A percentile compares a stretch with the other conserved stretches of the same genome.
Evolutionary conservation across 1,140 invertebrate genomes (phyloP).

Genomic region (Drosophila bocki): DNA sequence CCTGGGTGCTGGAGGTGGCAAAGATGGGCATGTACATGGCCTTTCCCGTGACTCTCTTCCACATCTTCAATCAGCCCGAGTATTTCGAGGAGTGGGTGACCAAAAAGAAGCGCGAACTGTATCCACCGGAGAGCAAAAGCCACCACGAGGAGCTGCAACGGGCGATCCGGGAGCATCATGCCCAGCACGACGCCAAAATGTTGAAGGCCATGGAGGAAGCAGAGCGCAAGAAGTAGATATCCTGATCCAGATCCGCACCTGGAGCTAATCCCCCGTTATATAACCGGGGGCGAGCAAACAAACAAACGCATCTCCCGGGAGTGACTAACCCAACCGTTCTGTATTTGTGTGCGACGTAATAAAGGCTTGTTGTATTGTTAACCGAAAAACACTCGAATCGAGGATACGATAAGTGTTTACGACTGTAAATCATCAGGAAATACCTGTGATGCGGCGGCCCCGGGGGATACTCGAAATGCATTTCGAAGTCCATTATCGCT

Average conservation of each 20-base stretch:
- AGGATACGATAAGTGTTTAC: constrained; percentile 41
- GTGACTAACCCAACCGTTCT: constrained; percentile 43
- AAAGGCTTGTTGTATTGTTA: constrained; percentile 29
- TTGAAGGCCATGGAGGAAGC: constrained; percentile 85
- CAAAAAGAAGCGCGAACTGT: constrained; percentile 89
- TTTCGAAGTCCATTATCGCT: constrained; percentile 27
- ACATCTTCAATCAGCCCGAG: constrained; percentile 93
- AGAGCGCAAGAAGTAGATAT: constrained; percentile 66
- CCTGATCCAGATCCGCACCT: constrained; percentile 5
- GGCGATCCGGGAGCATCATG: constrained; percentile 87
- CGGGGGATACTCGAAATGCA: constrained; percentile 34
- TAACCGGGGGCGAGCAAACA: constrained; percentile 38
- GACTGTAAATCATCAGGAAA: constrained; percentile 40
- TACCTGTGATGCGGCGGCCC: constrained; percentile 12
- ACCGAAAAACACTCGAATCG: constrained; percentile 29
- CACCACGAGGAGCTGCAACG: constrained; percentile 87
- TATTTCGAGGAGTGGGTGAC: constrained; percentile 93
- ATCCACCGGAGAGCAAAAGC: constrained; percentile 88
- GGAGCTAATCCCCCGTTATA: constrained; percentile 48
- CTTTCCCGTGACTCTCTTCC: constrained; percentile 93
- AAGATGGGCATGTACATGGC: constrained; percentile 94
- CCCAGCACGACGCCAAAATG: constrained; percentile 85
- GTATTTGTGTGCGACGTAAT: constrained; percentile 34
- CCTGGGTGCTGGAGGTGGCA: constrained; percentile 92
- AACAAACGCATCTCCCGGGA: constrained; percentile 10